Percentiles rank a stretch among this genome's conserved stretches.
Conservation (phyloP, 1,140 invertebrate genomes). For the Scaptomyza graminum region DNA sequence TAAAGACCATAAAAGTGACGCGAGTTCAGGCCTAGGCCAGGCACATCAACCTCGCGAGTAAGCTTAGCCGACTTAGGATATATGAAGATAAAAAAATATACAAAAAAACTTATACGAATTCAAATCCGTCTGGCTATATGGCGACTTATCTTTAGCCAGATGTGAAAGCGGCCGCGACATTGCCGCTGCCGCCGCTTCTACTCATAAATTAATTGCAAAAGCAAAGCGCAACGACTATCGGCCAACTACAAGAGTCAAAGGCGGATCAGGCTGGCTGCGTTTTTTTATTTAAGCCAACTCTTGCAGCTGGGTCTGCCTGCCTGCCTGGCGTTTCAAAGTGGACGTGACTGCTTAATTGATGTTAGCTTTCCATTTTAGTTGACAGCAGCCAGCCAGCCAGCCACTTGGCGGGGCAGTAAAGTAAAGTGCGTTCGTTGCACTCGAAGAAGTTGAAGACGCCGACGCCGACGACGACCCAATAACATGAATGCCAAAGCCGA, state of each 20-base stretch:
- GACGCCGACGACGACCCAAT: constrained; percentile 35
- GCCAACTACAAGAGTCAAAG: constrained; percentile 3
- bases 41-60: constrained; percentile 40
- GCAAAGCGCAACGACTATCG: not conserved
- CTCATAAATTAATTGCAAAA: constrained; percentile 75
- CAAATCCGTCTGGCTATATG: constrained; percentile 15
- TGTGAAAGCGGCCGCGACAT: constrained; percentile 64
- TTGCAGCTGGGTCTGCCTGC: constrained; percentile 19
- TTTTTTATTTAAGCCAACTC: constrained; percentile 10
- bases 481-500: constrained; percentile 31
- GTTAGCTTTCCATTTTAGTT: constrained; percentile 80
- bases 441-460: constrained; percentile 7
- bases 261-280: constrained; percentile 6
- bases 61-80: constrained; percentile 26
- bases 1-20: constrained; percentile 69
- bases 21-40: constrained; percentile 39
- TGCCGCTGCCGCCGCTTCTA: constrained; percentile 46
- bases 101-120: not conserved
- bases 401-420: constrained; percentile 9
- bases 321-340: not conserved
- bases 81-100: not conserved
- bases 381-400: constrained; percentile 37
- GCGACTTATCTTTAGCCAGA: constrained; percentile 61
- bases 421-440: constrained; percentile 57
- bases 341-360: constrained; percentile 60